A percentile compares a stretch with the other conserved stretches of the same genome.
These are phyloP conservation scores for Esox lucius DNA, from an alignment of 2,797 vertebrate species.

Conservation along the genomic window DNA sequence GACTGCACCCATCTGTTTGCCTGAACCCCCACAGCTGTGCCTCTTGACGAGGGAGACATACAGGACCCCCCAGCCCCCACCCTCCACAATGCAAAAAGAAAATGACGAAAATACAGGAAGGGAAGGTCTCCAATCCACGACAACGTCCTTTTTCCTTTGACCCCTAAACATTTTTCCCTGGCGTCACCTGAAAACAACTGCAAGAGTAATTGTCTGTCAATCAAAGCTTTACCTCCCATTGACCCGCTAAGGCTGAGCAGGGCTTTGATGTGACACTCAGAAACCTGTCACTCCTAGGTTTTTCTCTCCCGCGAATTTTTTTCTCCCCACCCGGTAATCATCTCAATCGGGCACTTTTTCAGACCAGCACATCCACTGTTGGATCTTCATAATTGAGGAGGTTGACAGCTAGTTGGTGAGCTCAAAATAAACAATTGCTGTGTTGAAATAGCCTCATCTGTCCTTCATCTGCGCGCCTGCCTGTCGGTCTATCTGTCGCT, in stretches of 20 bases:
- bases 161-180: not conserved
- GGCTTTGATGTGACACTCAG: not conserved
- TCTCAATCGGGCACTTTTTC: not conserved
- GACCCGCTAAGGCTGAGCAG: not conserved
- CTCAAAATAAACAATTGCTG: not conserved
- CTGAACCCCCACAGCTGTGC: constrained; percentile 39
- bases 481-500: not conserved
- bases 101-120: not conserved
- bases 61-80: not conserved
- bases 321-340: not conserved
- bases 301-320: not conserved
- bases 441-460: not conserved
- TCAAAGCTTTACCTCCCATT: not conserved
- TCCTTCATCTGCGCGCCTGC: not conserved
- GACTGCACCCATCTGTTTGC: constrained; percentile 54
- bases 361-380: not conserved
- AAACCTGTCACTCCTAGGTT: not conserved
- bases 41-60: constrained; percentile 9
- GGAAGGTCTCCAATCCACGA: not conserved
- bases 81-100: not conserved
- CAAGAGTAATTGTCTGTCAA: not conserved
- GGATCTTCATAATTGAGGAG: not conserved
- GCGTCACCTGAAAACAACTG: not conserved
- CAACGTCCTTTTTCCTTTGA: not conserved
- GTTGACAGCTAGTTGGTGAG: not conserved